These are phyloP conservation scores for Saxidomus purpurata DNA, from an alignment of 1,140 invertebrate genomes.

Conservation along the genomic window DNA sequence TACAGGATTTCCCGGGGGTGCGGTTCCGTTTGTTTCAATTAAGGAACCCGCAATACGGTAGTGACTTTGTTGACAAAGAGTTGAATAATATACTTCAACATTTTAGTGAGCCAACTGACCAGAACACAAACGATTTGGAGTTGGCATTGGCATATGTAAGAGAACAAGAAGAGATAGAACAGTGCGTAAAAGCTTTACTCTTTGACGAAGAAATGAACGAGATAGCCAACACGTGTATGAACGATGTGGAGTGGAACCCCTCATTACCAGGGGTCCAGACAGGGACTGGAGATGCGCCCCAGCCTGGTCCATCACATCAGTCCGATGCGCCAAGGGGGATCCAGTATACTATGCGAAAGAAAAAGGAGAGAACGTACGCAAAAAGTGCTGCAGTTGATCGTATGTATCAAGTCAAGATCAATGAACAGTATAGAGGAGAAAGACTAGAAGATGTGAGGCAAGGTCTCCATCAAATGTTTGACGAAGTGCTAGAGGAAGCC, in stretches of 20 bases:
- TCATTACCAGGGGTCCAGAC: not conserved
- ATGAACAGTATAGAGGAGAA: constrained; percentile 7
- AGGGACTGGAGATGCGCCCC: not conserved
- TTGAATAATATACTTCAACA: no score
- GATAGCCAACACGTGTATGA: not conserved
- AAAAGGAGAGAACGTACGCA: not conserved
- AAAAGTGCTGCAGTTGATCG: constrained; percentile 22
- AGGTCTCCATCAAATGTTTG: no score
- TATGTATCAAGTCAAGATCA: constrained; percentile 19
- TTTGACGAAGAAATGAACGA: not conserved
- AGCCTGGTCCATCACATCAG: not conserved
- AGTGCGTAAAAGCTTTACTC: not conserved
- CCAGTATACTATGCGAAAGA: not conserved
- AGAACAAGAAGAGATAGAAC: no score
- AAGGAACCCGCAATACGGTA: not conserved
- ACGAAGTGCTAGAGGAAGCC: not conserved
- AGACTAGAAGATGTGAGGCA: not conserved
- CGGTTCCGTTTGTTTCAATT: not conserved
- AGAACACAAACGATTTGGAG: no score
- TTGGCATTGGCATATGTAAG: not conserved
- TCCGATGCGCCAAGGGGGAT: not conserved
- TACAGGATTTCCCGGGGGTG: not conserved
- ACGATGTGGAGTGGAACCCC: constrained; percentile 11
- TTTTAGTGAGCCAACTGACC: no score
- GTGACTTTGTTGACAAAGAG: no score